Evolutionary conservation across 2,888 invertebrate genomes (phyloP), one percentile per base, ranked within the genome.

Genomic region (Lithophane ornitopus): DNA sequence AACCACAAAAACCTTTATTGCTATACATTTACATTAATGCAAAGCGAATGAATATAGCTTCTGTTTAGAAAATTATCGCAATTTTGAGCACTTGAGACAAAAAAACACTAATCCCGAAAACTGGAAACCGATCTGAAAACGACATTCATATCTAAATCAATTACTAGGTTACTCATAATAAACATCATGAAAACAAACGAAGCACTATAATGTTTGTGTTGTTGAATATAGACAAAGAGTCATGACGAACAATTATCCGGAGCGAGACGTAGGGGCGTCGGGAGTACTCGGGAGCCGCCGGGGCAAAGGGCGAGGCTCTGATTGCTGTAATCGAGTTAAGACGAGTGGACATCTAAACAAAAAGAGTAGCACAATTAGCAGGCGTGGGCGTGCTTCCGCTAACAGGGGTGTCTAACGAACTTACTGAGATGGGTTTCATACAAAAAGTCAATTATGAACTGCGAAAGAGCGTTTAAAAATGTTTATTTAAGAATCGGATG

Each of bases 311-410:
- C 95, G 87, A 88, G 90, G 88, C 91, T 94, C 92, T 95, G 96
- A 96, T 96, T 96, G 95, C 89, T 90, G 89, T 96, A 96, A 96
- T 96, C 94, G 95, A 96, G 94, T 96, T 95, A 96, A 93, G 89
- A 89, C 91, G 90, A 91, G 90, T 90, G 92, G 90, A 92, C 92
- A 92, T 91, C 90, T 91, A 94, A 96, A 95, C 95, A 96, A 96
- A 95, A 96, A 95, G 96, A 96, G 93, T 91, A 92, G 90, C 90
- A 91, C 94, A 95, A 95, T 96, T 96, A 95, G 89, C 90, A 76
- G 88, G 93, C 94, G 96, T 95, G 94, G 96, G 96, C 92, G 94
- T 91, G 94, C 93, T 91, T 91, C 91, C 92, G 91, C 90, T 91
- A 89, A 89, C 89, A 88, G 91, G 90, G 91, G 88, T 86, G 88